Percentiles rank a stretch among this genome's conserved stretches.
Conservation (phyloP, 1,140 invertebrate species). For the Nebria ingens region DNA sequence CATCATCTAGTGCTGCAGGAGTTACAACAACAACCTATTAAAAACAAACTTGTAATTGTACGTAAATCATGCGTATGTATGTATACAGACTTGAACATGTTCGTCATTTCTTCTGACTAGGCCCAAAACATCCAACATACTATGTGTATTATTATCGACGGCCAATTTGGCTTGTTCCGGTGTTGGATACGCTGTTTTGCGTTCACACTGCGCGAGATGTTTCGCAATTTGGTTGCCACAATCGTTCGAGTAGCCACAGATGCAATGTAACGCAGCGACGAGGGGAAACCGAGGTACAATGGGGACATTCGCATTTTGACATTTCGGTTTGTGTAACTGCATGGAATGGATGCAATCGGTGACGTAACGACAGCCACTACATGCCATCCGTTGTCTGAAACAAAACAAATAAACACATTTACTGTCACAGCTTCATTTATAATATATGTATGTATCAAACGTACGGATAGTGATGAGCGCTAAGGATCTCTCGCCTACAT, state of each 20-base stretch:
- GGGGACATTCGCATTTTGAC: conserved; percentile 44
- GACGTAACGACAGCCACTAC: conserved; percentile 62
- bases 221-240: conserved; percentile 51
- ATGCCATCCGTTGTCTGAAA: conserved; percentile 56
- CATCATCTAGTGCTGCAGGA: conserved; percentile 5
- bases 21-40: background rate
- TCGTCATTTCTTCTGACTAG: conserved; percentile 36
- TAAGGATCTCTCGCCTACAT: conserved; percentile 53
- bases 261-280: conserved; percentile 53
- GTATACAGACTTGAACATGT: too few relatives aligned
- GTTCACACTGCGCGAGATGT: conserved; percentile 49
- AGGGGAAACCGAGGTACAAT: conserved; percentile 37
- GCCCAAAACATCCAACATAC: conserved; percentile 45
- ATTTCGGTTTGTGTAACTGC: conserved; percentile 52
- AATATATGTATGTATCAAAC: conserved; percentile 26
- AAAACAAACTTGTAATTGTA: background rate
- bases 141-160: conserved; percentile 33
- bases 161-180: conserved; percentile 45
- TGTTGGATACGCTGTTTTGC: conserved; percentile 49
- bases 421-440: background rate
- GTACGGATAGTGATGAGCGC: conserved; percentile 58
- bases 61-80: too few relatives aligned
- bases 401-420: conserved; percentile 9
- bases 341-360: conserved; percentile 67
- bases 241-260: conserved; percentile 57